Evolutionary conservation across 2,888 invertebrate genomes (phyloP).

Genomic region (Blastobasis lacticolella): DNA sequence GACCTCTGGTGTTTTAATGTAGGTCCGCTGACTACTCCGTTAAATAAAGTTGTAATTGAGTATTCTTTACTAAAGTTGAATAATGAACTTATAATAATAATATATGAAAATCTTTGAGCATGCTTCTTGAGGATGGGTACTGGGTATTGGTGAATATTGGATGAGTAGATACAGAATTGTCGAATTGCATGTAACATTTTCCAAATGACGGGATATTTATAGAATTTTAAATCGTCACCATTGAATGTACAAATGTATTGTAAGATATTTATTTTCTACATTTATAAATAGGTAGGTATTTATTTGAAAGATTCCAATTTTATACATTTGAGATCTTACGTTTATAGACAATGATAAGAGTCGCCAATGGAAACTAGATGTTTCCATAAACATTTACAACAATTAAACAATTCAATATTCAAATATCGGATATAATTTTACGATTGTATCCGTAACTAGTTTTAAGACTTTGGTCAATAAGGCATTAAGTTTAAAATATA

Average conservation of each 20-base stretch:
- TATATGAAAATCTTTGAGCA: too few species aligned
- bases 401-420: slow-evolving; percentile 64
- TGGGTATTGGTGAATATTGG: too few species aligned
- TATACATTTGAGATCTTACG: slow-evolving; percentile 25
- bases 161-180: not conserved
- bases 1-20: too few species aligned
- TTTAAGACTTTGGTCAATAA: slow-evolving; percentile 75
- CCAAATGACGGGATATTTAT: not conserved
- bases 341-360: slow-evolving; percentile 57
- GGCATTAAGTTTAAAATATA: slow-evolving; percentile 74
- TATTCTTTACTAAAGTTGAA: too few species aligned
- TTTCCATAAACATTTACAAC: slow-evolving; percentile 66
- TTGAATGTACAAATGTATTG: slow-evolving; percentile 4
- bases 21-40: too few species aligned
- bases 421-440: slow-evolving; percentile 54
- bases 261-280: not conserved
- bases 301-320: slow-evolving; percentile 26
- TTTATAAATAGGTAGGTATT: slow-evolving; percentile 31
- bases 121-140: too few species aligned
- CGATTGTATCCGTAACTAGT: slow-evolving; percentile 67
- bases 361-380: slow-evolving; percentile 50
- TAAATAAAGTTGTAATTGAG: too few species aligned
- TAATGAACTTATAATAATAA: too few species aligned
- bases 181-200: not conserved
- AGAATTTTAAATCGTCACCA: slow-evolving; percentile 22